Percentiles rank a stretch among this genome's conserved stretches.
Conservation (phyloP, 2,113 vertebrate genomes). For the Turdus rufiventris region DNA sequence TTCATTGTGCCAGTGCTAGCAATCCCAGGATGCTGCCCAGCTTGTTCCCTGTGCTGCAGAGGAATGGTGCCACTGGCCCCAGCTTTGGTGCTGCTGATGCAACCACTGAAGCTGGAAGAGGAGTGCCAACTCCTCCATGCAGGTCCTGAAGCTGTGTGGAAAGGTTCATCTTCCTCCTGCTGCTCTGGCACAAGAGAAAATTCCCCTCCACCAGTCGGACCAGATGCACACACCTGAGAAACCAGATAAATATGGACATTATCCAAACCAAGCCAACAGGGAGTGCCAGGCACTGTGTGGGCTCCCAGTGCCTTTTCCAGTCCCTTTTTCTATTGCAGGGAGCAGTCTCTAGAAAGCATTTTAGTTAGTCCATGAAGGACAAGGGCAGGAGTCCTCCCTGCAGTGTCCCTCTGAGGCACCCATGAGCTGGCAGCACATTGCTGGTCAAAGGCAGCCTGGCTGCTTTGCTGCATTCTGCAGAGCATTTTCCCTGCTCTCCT, state of each 20-base stretch:
- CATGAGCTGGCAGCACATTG: not conserved
- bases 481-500: not conserved
- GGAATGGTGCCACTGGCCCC: not conserved
- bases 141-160: not conserved
- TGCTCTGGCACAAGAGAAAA: not conserved
- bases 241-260: rapidly evolving
- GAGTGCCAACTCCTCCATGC: not conserved
- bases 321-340: not conserved
- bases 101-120: not conserved
- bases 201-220: rapidly evolving
- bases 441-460: not conserved
- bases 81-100: not conserved
- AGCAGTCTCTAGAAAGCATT: not conserved
- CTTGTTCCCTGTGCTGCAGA: not conserved
- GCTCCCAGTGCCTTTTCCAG: not conserved
- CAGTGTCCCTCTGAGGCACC: not conserved
- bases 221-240: not conserved
- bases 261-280: not conserved
- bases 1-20: not conserved
- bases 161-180: not conserved
- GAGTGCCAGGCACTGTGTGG: not conserved
- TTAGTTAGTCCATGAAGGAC: rapidly evolving
- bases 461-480: not conserved
- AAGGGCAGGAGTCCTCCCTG: not conserved
- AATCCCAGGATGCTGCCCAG: no score